Conservation (phyloP, 2,113 vertebrate species). For the Phainopepla nitens region DNA sequence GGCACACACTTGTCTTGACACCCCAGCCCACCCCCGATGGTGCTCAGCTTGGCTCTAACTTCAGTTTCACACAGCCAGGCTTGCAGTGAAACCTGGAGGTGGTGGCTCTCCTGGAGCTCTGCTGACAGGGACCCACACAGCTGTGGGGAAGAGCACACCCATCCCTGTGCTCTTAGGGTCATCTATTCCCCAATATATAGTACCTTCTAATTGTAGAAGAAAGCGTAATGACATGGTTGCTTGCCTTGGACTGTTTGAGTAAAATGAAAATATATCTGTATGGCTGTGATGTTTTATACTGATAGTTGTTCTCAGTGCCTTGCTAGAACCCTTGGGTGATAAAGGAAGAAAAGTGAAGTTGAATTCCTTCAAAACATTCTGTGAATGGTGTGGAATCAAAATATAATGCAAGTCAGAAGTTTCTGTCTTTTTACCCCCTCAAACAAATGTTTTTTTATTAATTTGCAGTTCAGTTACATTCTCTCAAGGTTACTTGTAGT, state of each 20-base stretch:
- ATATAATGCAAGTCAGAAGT: background rate
- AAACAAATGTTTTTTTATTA: background rate
- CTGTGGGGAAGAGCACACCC: background rate
- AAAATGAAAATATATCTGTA: background rate
- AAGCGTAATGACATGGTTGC: background rate
- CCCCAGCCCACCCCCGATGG: background rate
- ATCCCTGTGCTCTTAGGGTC: background rate
- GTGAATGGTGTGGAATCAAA: background rate
- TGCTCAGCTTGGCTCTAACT: slow-evolving; percentile 53
- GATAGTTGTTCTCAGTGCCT: background rate
- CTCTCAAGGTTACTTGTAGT: background rate
- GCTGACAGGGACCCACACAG: background rate
- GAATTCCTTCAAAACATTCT: background rate
- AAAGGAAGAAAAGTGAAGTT: background rate
- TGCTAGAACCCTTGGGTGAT: background rate
- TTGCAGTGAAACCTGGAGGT: slow-evolving; percentile 33
- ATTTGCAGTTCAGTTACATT: background rate
- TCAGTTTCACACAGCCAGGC: slow-evolving; percentile 15
- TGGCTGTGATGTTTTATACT: background rate
- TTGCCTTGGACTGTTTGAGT: background rate
- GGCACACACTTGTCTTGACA: background rate
- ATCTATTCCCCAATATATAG: background rate
- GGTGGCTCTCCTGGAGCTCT: slow-evolving; percentile 41
- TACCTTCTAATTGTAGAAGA: background rate
- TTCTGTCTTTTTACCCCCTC: background rate